Percentiles rank a stretch among this genome's conserved stretches.
Conservation (phyloP, 2,797 vertebrate genomes). For the Amazona finschi region DNA sequence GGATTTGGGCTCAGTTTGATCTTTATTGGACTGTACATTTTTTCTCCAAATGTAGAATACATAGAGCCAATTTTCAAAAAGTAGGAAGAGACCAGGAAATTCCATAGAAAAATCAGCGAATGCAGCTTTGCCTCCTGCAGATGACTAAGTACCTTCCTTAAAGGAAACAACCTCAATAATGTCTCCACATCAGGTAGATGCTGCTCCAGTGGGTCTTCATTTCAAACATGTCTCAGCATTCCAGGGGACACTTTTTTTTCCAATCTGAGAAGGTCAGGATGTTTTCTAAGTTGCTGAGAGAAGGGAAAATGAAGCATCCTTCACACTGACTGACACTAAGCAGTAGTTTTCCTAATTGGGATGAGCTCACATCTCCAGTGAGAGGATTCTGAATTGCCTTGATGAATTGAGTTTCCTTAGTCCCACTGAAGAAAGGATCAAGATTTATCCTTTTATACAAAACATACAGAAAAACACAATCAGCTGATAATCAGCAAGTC, state of each 20-base stretch:
- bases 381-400: not conserved
- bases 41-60: not conserved
- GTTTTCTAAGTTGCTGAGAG: not conserved
- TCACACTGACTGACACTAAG: not conserved
- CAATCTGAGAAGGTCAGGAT: not conserved
- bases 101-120: not conserved
- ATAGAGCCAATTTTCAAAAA: not conserved
- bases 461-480: not conserved
- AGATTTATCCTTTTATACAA: not conserved
- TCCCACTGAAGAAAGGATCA: not conserved
- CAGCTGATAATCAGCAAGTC: not conserved
- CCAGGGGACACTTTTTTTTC: not conserved
- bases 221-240: not conserved
- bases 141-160: not conserved
- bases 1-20: not conserved
- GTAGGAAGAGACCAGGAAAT: not conserved
- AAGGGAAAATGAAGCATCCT: not conserved
- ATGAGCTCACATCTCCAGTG: not conserved
- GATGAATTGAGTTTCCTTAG: not conserved
- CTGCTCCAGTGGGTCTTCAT: not conserved
- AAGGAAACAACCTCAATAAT: not conserved
- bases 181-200: not conserved
- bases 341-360: not conserved
- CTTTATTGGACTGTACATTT: not conserved
- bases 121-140: not conserved